A percentile compares a stretch with the other conserved stretches of the same genome.
phyloP scores from a whole-genome alignment of 2,113 vertebrate genomes.

The Tetrax tetrax region DNA sequence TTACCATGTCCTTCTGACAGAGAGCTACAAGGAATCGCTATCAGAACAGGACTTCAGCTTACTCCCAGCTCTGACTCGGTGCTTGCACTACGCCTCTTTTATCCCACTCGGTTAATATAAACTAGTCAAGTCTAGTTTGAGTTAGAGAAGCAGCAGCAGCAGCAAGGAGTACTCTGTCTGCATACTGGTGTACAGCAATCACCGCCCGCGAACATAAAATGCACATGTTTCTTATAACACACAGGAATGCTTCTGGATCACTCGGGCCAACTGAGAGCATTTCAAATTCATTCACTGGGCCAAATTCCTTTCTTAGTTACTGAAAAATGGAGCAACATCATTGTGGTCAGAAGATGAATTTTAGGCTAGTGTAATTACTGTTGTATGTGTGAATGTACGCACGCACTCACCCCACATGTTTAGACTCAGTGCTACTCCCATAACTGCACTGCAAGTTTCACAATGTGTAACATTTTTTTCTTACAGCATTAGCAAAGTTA shows the following conservation, averaged over 20 bases:
- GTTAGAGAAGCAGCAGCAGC: neutral
- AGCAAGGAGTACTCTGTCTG: neutral
- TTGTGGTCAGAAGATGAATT: neutral
- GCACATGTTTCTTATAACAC: slow-evolving; percentile 20
- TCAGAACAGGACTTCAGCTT: neutral
- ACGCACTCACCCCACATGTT: neutral
- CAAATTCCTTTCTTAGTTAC: slow-evolving; percentile 29
- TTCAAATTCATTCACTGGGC: neutral
- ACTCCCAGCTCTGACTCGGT: neutral
- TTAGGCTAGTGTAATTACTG: neutral
- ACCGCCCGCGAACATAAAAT: fast-evolving
- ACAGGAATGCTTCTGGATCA: slow-evolving; percentile 21
- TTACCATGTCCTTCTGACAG: neutral
- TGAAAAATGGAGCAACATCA: neutral
- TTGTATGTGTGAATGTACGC: neutral
- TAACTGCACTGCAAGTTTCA: neutral
- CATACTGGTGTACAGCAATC: neutral
- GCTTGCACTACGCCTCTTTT: neutral
- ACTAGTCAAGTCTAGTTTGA: neutral
- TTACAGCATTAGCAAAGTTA: neutral
- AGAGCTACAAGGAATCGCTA: neutral
- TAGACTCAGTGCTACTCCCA: neutral
- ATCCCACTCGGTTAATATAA: neutral
- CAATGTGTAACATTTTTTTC: neutral
- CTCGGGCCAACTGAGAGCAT: neutral